Percentiles rank a stretch among this genome's conserved stretches.
Conservation (phyloP, 1,140 invertebrate species). For the Drosophila novamexicana region DNA sequence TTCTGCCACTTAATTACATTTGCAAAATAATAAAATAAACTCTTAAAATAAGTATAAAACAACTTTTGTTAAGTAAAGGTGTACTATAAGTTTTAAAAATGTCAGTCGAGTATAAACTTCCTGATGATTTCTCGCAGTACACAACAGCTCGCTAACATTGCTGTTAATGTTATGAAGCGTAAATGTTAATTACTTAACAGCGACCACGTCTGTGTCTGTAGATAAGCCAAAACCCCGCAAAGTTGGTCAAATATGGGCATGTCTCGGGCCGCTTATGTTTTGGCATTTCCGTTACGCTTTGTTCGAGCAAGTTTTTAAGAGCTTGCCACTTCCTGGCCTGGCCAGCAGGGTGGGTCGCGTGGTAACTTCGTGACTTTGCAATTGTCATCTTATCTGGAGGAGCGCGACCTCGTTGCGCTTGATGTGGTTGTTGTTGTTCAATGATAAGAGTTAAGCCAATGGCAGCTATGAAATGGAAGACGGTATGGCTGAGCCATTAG, state of each 20-base stretch:
- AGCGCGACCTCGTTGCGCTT: constrained; percentile 24
- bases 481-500: not conserved
- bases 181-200: constrained; percentile 26
- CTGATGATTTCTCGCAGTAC: too few species aligned
- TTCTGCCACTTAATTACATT: too few species aligned
- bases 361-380: constrained; percentile 60
- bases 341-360: constrained; percentile 13
- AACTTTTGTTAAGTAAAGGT: too few species aligned
- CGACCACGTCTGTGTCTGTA: constrained; percentile 10
- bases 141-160: constrained; percentile 10
- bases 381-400: constrained; percentile 57
- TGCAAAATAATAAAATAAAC: too few species aligned
- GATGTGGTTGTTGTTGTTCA: constrained; percentile 5
- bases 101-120: too few species aligned
- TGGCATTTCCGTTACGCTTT: constrained; percentile 72
- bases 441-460: constrained; percentile 7
- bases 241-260: constrained; percentile 55
- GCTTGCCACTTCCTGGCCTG: constrained; percentile 66
- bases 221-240: constrained; percentile 10
- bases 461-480: constrained; percentile 5
- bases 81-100: too few species aligned
- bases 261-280: constrained; percentile 45
- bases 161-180: not conserved
- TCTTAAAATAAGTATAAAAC: too few species aligned
- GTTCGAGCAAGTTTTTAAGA: constrained; percentile 40